phyloP scores from a whole-genome alignment of 1,140 invertebrate species.

The Uloborus diversus region DNA sequence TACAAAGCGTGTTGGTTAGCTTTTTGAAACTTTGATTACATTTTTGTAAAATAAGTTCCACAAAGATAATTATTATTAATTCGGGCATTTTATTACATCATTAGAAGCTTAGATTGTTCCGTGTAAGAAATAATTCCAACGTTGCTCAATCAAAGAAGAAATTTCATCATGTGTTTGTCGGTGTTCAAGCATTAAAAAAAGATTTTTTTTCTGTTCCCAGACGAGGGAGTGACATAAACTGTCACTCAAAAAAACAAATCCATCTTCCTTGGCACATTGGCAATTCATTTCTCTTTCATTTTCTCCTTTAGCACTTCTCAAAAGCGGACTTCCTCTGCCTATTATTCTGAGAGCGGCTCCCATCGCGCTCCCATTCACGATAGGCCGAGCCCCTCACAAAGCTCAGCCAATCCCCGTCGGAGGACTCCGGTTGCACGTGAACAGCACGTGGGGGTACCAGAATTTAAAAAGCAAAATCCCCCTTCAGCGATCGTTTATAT shows the following conservation, averaged over 20 bases:
- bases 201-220: too few relatives aligned
- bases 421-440: slow-evolving; percentile 28
- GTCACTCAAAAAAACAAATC: slow-evolving; percentile 2
- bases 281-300: slow-evolving; percentile 42
- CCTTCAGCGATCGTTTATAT: not conserved
- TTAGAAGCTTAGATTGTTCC: too few relatives aligned
- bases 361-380: not conserved
- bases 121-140: too few relatives aligned
- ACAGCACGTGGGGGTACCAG: slow-evolving; percentile 16
- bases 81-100: too few relatives aligned
- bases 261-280: slow-evolving; percentile 2
- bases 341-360: not conserved
- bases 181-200: too few relatives aligned
- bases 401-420: not conserved
- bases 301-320: slow-evolving; percentile 3
- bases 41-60: too few relatives aligned
- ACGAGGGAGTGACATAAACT: too few relatives aligned
- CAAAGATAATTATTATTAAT: too few relatives aligned
- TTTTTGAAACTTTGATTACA: too few relatives aligned
- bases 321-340: slow-evolving; percentile 7
- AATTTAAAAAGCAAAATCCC: slow-evolving; percentile 24
- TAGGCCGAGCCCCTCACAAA: slow-evolving; percentile 5
- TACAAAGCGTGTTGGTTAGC: too few relatives aligned
- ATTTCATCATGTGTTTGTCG: too few relatives aligned
- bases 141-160: too few relatives aligned